phyloP scores from a whole-genome alignment of 2,113 vertebrate species.

The Desmodus rotundus region DNA sequence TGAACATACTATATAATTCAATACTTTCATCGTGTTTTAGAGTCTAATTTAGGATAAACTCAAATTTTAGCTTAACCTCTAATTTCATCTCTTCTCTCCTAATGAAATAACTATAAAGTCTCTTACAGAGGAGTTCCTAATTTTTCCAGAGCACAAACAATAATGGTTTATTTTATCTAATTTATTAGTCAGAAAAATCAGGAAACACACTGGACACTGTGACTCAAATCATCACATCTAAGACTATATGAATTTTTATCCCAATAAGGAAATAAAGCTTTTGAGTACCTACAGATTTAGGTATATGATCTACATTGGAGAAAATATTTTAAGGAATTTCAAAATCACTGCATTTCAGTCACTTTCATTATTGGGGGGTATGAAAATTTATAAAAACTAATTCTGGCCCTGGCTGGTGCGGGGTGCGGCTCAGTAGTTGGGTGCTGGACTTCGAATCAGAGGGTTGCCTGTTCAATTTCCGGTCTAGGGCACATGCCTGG shows the following conservation, averaged over 20 bases:
- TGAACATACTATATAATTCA: not conserved
- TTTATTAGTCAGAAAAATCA: conserved; percentile 2
- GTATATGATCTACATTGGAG: not conserved
- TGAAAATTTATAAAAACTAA: not conserved
- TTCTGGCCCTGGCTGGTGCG: too few species aligned
- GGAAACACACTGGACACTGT: not conserved
- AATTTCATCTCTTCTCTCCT: not conserved
- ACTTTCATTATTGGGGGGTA: not conserved
- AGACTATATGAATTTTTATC: not conserved
- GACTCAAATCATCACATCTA: not conserved
- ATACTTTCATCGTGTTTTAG: not conserved
- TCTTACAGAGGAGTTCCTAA: not conserved
- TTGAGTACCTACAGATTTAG: not conserved
- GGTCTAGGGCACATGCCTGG: too few species aligned
- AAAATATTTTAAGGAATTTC: not conserved
- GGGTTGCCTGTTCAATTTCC: too few species aligned
- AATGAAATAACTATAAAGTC: not conserved
- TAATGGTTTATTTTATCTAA: not conserved
- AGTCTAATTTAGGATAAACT: conserved; percentile 16
- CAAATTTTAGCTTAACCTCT: not conserved
- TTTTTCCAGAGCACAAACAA: not conserved
- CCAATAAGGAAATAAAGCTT: not conserved
- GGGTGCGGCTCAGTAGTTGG: too few species aligned
- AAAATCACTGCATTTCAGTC: not conserved
- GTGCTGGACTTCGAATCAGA: too few species aligned